Evolutionary conservation across 2,113 vertebrate genomes (phyloP), one percentile per base, ranked within the genome.

Genomic region (Brachirus orientalis): DNA sequence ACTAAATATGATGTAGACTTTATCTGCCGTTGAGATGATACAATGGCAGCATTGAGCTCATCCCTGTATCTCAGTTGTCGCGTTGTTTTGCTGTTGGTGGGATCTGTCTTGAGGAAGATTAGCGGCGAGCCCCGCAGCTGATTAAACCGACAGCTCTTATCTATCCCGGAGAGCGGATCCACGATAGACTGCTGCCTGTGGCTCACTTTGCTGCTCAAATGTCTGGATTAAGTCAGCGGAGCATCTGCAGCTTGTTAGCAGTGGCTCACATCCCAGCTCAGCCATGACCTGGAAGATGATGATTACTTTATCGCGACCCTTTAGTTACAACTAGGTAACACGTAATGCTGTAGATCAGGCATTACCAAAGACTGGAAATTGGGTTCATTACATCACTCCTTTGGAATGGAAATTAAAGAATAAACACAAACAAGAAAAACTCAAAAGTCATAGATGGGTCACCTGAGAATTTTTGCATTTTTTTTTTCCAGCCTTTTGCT

Each of bases 141-240:
- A 88, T 83, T 85, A 88, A 85, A 85, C 53, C 75, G 47, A 60
- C 75, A 72, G 59, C 59, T 75, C 75, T 77, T 77, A 72, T 82
- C 75, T 69, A 46, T 69, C 41, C 44, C 10, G 33, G 52, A 61
- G 63, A 72, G 48, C 60, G 62, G 77, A 37, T 65, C 64, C 55
- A 20, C 22, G 67, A 78, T 59, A 28, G 71, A 52, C 63, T 41
- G 52, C 60, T 70, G 57, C 60, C 67, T 48, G 43, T 69, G 51
- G 51, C 68, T 59, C 66, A 28, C 54, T 67, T 76, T 77, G 35
- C 61, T 0, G 7, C 62, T 62, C n/a, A 14, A 16, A 52, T 48
- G 59, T 77, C 54, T 48, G 48, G 46, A 84, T 84, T 60, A 75
- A 72, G 35, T 45, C 41, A 61, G 14, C 7, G 9, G 57, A 66